Evolutionary conservation across 2,888 invertebrate species (phyloP).

Genomic region (Alviniconcha strummeri): DNA sequence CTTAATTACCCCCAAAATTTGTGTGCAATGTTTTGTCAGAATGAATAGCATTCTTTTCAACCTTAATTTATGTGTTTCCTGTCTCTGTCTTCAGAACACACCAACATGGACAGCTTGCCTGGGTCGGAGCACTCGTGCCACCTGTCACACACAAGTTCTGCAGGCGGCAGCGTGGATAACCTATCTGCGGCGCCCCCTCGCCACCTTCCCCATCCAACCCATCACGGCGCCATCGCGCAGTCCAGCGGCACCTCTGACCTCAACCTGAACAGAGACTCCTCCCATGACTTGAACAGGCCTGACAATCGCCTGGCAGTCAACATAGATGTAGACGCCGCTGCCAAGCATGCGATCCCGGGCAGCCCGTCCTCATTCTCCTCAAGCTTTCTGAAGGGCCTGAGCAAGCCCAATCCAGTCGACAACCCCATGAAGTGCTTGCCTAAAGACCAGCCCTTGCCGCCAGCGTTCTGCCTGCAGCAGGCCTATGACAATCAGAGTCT

Average conservation of each 20-base stretch:
- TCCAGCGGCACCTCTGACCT: not conserved
- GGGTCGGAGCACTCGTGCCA: conserved; percentile 32
- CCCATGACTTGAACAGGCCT: not conserved
- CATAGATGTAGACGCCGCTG: not conserved
- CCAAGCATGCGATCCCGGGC: not conserved
- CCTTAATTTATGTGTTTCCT: no score
- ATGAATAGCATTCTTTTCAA: no score
- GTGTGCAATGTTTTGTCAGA: not conserved
- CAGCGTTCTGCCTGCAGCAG: conserved; percentile 48
- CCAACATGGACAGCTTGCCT: conserved; percentile 13
- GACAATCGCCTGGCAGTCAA: conserved; percentile 10
- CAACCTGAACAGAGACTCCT: not conserved
- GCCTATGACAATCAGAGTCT: conserved; percentile 42
- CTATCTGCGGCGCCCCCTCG: conserved; percentile 18
- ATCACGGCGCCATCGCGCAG: not conserved
- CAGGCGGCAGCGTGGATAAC: not conserved
- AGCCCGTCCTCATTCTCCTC: not conserved
- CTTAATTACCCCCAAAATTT: not conserved
- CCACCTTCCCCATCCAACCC: not conserved
- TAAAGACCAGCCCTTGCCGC: conserved; percentile 44
- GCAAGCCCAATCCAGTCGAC: not conserved
- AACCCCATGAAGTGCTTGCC: conserved; percentile 44
- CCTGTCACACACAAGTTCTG: conserved; percentile 28
- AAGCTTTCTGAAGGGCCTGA: not conserved
- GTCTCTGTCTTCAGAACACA: not conserved